These are phyloP conservation scores for Athene cunicularia DNA, from an alignment of 2,113 vertebrate genomes.

Conservation along the genomic window DNA sequence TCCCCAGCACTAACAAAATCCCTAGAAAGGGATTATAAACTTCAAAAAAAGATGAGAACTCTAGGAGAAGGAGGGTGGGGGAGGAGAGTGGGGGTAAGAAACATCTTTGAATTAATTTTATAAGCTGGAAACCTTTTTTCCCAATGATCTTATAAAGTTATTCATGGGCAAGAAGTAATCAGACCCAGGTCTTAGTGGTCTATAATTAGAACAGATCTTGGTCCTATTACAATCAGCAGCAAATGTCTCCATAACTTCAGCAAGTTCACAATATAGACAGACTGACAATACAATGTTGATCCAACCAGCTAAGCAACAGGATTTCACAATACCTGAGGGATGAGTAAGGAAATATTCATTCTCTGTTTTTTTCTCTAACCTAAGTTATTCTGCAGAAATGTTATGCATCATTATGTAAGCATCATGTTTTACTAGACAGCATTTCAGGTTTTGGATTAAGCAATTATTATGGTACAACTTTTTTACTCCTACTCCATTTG, in stretches of 20 bases:
- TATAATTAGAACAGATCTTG: not conserved
- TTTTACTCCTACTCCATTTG: not conserved
- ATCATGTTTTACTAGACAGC: not conserved
- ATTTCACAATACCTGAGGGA: not conserved
- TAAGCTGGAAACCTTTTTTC: not conserved
- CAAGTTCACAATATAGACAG: not conserved
- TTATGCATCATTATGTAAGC: not conserved
- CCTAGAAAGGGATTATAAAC: not conserved
- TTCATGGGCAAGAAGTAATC: not conserved
- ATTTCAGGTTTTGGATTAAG: not conserved
- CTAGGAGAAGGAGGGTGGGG: fast-evolving
- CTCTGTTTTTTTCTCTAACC: not conserved
- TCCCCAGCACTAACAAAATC: not conserved
- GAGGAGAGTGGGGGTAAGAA: not conserved
- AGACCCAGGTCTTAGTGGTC: not conserved
- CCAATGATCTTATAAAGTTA: not conserved
- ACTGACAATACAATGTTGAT: not conserved
- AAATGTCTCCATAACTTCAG: not conserved
- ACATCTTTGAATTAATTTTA: not conserved
- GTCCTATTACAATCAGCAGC: not conserved
- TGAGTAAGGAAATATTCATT: fast-evolving
- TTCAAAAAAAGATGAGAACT: not conserved
- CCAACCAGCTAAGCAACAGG: not conserved
- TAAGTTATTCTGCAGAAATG: not conserved
- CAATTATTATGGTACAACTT: not conserved